These are phyloP conservation scores for Drosophila melanogaster DNA, from an alignment of 1,140 invertebrate genomes.

Conservation along the genomic window DNA sequence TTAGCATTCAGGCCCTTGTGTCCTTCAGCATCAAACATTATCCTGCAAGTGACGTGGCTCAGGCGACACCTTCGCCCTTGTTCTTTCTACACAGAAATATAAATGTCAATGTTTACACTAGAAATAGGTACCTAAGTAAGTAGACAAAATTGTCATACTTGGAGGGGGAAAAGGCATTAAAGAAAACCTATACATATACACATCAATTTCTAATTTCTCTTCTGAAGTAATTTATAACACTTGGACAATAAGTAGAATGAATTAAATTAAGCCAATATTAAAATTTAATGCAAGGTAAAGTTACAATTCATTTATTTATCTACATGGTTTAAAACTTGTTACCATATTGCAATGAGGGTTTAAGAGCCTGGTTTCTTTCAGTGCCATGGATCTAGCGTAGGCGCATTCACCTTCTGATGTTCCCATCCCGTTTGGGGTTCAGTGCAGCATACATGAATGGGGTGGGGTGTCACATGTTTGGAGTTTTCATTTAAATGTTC, in stretches of 20 bases:
- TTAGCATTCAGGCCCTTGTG: conserved; percentile 62
- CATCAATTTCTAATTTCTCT: too few relatives aligned
- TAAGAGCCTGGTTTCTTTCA: neutral
- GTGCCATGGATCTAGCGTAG: conserved; percentile 1
- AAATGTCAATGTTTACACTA: neutral
- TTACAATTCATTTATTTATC: too few relatives aligned
- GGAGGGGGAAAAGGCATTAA: neutral
- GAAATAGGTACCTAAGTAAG: neutral
- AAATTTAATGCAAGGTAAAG: too few relatives aligned
- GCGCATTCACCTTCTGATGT: conserved; percentile 20
- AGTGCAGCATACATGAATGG: conserved; percentile 41
- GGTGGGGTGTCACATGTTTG: conserved; percentile 59
- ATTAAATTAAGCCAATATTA: too few relatives aligned
- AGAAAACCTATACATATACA: too few relatives aligned
- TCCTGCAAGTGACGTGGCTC: conserved; percentile 33
- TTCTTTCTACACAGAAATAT: conserved; percentile 16
- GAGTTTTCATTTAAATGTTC: conserved; percentile 50
- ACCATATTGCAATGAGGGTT: too few relatives aligned
- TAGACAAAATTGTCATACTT: neutral
- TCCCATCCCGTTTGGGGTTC: conserved; percentile 19
- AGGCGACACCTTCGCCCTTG: conserved; percentile 31
- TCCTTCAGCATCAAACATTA: conserved; percentile 54
- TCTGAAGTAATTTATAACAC: too few relatives aligned
- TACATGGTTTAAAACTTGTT: too few relatives aligned
- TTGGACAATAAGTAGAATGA: too few relatives aligned